Evolutionary conservation across 2,113 vertebrate genomes (phyloP).

Genomic region (Labeo rohita): DNA sequence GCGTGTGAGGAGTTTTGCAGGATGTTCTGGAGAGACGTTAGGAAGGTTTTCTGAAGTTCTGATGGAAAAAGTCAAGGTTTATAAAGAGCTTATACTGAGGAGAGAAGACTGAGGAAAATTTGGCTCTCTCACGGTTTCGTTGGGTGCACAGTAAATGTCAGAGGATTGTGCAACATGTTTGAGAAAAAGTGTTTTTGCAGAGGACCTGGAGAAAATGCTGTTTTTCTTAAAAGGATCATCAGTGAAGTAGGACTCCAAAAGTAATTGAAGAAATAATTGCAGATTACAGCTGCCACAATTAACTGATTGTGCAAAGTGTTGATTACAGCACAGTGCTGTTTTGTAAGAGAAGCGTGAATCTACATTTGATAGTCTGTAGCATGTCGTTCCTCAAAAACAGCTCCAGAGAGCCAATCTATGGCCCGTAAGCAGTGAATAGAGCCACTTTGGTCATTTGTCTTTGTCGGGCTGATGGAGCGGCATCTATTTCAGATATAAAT

Average conservation of each 20-base stretch:
- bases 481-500: conserved; percentile 11
- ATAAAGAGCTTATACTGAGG: conserved; percentile 4
- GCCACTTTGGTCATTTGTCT: background rate
- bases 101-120: background rate
- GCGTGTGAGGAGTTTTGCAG: background rate
- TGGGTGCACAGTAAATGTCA: background rate
- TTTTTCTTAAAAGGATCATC: background rate
- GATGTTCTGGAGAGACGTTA: background rate
- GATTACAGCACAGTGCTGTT: background rate
- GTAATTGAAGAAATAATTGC: background rate
- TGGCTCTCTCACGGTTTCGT: background rate
- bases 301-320: background rate
- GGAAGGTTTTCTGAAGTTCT: background rate
- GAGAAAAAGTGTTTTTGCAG: background rate
- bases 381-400: background rate
- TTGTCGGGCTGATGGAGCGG: background rate
- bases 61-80: background rate
- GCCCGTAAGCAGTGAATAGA: background rate
- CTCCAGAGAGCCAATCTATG: background rate
- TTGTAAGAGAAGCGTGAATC: background rate
- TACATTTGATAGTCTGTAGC: background rate
- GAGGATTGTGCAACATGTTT: background rate
- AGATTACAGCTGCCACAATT: background rate
- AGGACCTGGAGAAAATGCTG: background rate
- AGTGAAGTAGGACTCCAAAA: background rate